phyloP scores from a whole-genome alignment of 2,113 vertebrate genomes.

The Poeciliopsis turrubarensis region DNA sequence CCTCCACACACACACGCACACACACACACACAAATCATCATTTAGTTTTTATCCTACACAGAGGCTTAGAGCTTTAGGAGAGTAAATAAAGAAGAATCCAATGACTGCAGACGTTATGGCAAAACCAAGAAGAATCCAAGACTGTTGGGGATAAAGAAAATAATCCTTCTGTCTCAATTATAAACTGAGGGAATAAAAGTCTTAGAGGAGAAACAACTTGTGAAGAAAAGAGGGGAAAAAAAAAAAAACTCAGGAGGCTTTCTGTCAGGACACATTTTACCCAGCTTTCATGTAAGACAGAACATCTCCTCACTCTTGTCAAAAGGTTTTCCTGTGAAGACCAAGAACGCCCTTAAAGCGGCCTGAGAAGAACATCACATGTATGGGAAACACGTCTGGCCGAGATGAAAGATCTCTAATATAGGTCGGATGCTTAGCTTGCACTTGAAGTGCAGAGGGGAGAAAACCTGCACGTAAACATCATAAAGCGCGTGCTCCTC shows the following conservation, averaged over 20 bases:
- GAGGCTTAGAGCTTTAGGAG: slow-evolving; percentile 13
- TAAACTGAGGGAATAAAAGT: slow-evolving; percentile 49
- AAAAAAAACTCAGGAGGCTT: slow-evolving; percentile 41
- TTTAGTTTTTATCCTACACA: slow-evolving; percentile 14
- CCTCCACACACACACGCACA: slow-evolving; percentile 1
- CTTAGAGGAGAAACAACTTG: slow-evolving; percentile 33
- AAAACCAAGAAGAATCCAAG: slow-evolving; percentile 17
- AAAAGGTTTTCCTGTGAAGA: slow-evolving; percentile 60
- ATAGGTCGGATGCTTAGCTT: slow-evolving; percentile 65
- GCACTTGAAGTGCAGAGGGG: slow-evolving; percentile 43
- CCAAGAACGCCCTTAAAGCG: slow-evolving; percentile 68
- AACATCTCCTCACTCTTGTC: slow-evolving; percentile 67
- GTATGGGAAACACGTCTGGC: slow-evolving; percentile 64
- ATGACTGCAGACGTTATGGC: slow-evolving; percentile 20
- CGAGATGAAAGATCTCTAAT: slow-evolving; percentile 69
- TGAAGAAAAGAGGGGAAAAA: neutral
- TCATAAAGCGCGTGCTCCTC: slow-evolving; percentile 17
- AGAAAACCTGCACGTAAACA: slow-evolving; percentile 40
- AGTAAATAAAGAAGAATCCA: slow-evolving; percentile 28
- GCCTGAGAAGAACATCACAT: slow-evolving; percentile 53
- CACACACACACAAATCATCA: slow-evolving; percentile 15
- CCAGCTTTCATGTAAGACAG: slow-evolving; percentile 57
- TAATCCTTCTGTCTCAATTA: slow-evolving; percentile 27
- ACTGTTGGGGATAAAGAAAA: slow-evolving; percentile 32
- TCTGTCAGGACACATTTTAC: slow-evolving; percentile 56